Base-by-base conservation (phyloP, 1,140 invertebrate genomes). In the Elysia chlorotica region DNA sequence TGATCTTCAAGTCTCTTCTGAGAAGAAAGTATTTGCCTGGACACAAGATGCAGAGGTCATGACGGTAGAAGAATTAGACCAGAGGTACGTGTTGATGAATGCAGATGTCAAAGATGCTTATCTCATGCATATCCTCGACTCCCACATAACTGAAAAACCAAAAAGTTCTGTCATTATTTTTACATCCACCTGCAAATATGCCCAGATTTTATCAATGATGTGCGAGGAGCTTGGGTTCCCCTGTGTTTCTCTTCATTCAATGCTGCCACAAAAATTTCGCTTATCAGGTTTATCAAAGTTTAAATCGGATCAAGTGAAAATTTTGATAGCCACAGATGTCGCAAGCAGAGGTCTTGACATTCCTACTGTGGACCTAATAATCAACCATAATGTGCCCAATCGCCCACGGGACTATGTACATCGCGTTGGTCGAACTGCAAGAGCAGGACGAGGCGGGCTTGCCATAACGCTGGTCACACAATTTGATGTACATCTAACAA, bases 401-500 rank as follows among this genome's bases (percentile, higher is more conserved):
- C 78, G 82, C 73, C 85, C 86, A 5, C 83, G 88, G 54, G 83
- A 88, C 74, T 88, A 88, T 74, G 81, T 88, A 23, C 87, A 88
- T 73, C 76, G 87, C 74, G 87, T 88, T 2, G 87, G 87, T 14
- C 74, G 87, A 33, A 88, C 87, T 41, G 87, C 87, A 62, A 73
- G 88, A 77, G 83, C 87, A 80, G 82, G 86, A 74, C 72, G 83
- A 28, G 76, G 79, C 73, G 89, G 89, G 23, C 84, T 78, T 57
- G 92, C 97, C 0, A 91, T 99, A 59, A 96, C 95, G 30, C 89
- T 99, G 53, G 92, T 99, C 65, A 96, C 95, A 0, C 97, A 96
- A 25, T 91, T 94, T 85, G 97, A 99, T 83, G 91, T 99, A 19
- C 91, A 94, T 82, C 88, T 96, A 33, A 88, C 99, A 2, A 91